Evolutionary conservation across 1,140 invertebrate genomes (phyloP), one percentile per base, ranked within the genome.

Genomic region (Trichomalopsis sarcophagae): DNA sequence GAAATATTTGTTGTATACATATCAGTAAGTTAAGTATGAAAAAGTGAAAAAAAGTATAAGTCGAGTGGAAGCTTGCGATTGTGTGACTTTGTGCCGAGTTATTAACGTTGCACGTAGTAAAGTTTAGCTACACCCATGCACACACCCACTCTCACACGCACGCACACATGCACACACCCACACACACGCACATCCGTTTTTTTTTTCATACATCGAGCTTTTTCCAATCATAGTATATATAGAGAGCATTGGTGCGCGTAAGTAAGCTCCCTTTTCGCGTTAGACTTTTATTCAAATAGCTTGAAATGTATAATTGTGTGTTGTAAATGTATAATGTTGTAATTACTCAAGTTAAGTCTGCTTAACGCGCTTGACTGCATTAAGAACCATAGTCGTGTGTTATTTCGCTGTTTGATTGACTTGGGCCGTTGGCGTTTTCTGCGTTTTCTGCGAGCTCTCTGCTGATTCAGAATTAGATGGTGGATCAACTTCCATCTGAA

Each of bases 401-500:
- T 93, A 93, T 93, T 93, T 93, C 77, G 91, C 84, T 10, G 90
- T 85, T 89, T 92, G 92, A 86, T 89, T 90, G 69, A 90, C 86
- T 62, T 62, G 55, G 75, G 88, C 86, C 30, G 87, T 84, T 2
- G 90, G 88, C 36, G 89, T 86, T 89, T 93, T 93, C 55, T 62
- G 55, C 79, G 89, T 88, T 84, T 92, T 93, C 75, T 93, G 92
- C 30, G 92, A 93, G 36, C 91, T 90, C 85, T 93, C 92, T 27
- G 91, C 90, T 7, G 86, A 88, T 87, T 93, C 92, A 36, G 89
- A 88, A 55, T 89, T 91, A 83, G 87, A 84, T 21, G 90, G 83
- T 83, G 91, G 91, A 83, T 93, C 92, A 13, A 92, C 88, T 21
- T 93, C 92, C 91, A 93, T 93, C 92, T 93, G 36, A 89, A 89